Evolutionary conservation across 2,113 vertebrate species (phyloP), one percentile per base, ranked within the genome.

Genomic region (Nannobrachium achirus): DNA sequence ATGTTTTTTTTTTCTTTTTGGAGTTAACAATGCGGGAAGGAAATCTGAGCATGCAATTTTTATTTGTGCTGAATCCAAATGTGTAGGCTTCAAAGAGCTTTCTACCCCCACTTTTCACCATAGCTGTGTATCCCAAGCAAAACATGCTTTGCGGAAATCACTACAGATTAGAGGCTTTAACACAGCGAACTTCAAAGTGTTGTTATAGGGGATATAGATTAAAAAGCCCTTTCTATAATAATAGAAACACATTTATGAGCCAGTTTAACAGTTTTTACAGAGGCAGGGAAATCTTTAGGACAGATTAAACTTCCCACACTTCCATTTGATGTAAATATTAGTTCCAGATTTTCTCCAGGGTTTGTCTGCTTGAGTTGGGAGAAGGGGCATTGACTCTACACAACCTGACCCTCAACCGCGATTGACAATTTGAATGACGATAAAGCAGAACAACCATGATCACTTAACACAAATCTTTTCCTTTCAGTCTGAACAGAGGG

Each of bases 121-220:
- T 44, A 52, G 79, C 79, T 56, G 62, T 76, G 83, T 59, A 79
- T 89, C 73, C 66, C 81, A 76, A 75, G 71, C 62, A 75, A 86
- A 89, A 81, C 82, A 86, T 71, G 80, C 76, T 76, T 81, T 56
- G 51, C 76, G 63, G 49, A 87, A 91, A 89, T 90, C 86, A 79
- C 73, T 66, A 49, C 74, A 88, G 87, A 89, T 91, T 84, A 88
- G 38, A 75, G 79, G 71, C 82, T 77, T 84, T 85, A 61, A 74
- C 71, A 69, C 48, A 66, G 63, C 19, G 14, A n/a, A 77, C 86
- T 89, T 91, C 83, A 91, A 88, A 91, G 88, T 58, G 42, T 66
- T 25, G 46, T 69, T 49, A 53, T 16, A 18, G 64, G n/a, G 44
- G n/a, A 16, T 5, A 9, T 14, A 10, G n/a, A 18, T 7, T 11